Percentiles rank a stretch among this genome's conserved stretches.
Evolutionary conservation across 2,797 vertebrate genomes (phyloP).

Genomic region (Dendrocincla fuliginosa): DNA sequence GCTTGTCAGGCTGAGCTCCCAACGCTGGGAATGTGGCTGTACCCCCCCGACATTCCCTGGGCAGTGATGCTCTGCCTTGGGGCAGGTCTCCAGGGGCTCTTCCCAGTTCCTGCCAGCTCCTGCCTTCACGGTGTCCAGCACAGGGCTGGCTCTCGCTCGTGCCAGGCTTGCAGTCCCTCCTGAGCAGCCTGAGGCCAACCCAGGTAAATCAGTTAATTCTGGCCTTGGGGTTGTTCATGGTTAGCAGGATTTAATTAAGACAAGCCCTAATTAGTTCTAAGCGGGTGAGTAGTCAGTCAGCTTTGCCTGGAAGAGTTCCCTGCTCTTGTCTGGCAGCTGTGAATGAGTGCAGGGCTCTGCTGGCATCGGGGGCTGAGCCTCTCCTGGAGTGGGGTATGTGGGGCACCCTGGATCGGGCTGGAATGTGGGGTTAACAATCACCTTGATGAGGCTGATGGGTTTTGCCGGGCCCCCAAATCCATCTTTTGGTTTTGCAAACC

Average conservation of each 20-base stretch:
- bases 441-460: rapidly evolving
- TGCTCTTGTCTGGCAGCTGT: not conserved
- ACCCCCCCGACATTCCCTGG: not conserved
- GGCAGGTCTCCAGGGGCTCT: not conserved
- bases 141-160: not conserved
- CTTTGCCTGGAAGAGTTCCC: constrained; percentile 24
- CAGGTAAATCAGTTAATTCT: constrained; percentile 32
- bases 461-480: rapidly evolving
- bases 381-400: not conserved
- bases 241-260: constrained; percentile 63
- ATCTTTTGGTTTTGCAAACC: rapidly evolving
- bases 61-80: rapidly evolving
- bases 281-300: not conserved
- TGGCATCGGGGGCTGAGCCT: not conserved
- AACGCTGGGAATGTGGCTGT: rapidly evolving
- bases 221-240: not conserved
- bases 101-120: not conserved
- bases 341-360: not conserved
- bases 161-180: rapidly evolving
- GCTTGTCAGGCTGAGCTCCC: not conserved
- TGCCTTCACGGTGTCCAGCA: rapidly evolving
- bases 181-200: not conserved
- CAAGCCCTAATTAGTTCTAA: constrained; percentile 44
- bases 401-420: rapidly evolving
- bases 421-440: rapidly evolving